Percentiles rank a stretch among this genome's conserved stretches.
Evolutionary conservation across 2,797 vertebrate species (phyloP).

Genomic region (Urosaurus nigricauda): DNA sequence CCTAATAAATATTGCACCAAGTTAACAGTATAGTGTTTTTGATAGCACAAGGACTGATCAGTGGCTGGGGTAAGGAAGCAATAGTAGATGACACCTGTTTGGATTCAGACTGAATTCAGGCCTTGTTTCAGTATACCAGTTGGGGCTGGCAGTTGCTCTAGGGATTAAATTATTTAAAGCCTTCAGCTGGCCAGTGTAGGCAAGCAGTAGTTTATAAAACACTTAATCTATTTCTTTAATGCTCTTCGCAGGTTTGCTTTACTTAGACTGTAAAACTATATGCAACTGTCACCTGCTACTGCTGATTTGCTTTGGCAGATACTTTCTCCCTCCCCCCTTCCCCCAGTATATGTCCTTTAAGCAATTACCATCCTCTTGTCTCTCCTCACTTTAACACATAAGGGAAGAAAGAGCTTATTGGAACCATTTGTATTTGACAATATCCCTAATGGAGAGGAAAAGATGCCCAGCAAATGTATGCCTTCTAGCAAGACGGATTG

Average conservation of each 20-base stretch:
- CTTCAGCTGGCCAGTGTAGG: constrained; percentile 85
- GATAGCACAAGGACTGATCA: constrained; percentile 70
- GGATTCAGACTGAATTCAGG: constrained; percentile 80
- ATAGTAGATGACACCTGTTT: constrained; percentile 83
- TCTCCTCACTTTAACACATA: constrained; percentile 60
- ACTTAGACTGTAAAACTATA: constrained; percentile 76
- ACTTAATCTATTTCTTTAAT: constrained; percentile 87
- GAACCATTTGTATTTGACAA: constrained; percentile 28
- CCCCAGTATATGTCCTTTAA: constrained; percentile 45
- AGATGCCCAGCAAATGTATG: constrained; percentile 22
- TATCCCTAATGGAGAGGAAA: constrained; percentile 5
- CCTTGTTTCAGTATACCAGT: constrained; percentile 82
- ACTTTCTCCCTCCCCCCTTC: constrained; percentile 27
- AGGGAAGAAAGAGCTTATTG: constrained; percentile 2
- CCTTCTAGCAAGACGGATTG: constrained; percentile 12
- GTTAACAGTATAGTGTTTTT: constrained; percentile 71
- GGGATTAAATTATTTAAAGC: constrained; percentile 90
- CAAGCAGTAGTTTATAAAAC: constrained; percentile 84
- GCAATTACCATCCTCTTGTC: constrained; percentile 53
- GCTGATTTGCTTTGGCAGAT: constrained; percentile 73
- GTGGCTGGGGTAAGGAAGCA: constrained; percentile 69
- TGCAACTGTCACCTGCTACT: constrained; percentile 75
- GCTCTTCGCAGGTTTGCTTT: constrained; percentile 84
- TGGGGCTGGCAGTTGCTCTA: constrained; percentile 86
- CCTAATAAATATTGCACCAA: constrained; percentile 69